Base-by-base conservation (phyloP, 2,888 invertebrate species). In the Crocallis elinguaria region DNA sequence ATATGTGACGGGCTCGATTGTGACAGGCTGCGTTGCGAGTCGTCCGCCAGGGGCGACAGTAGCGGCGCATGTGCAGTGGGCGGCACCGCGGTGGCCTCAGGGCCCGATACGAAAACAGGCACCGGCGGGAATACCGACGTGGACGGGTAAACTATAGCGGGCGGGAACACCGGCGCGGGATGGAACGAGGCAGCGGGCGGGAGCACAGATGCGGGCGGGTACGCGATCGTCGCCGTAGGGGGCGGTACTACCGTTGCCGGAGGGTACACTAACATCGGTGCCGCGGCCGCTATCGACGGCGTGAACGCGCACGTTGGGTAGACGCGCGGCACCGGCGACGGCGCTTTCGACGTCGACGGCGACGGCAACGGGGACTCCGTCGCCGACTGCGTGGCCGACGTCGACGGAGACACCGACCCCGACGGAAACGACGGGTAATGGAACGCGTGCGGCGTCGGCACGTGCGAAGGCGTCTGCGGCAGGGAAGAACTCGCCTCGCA, bases 1-100 rank as follows among this genome's bases (percentile, higher is more conserved):
- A 82, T 74, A 56, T 79, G 80, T 49, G 85, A 84, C 55, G 86
- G 85, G 95, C 82, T 97, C 95, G 97, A 94, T 95, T 92, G 96
- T 94, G 76, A 96, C 95, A 96, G 96, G 23, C 23, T 13, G 95
- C 86, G 96, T 0, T 56, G 30, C 5, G 50, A 38, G 21, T 54
- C 57, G 13, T 44, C 37, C 2, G 27, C 23, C 1, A 29, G 49
- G 2, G 58, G 52, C 6, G 56, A 46, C 2, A 37, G n/a, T 0
- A 14, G 6, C 2, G 41, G 16, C 1, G 94, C 89, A 96, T 95
- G 68, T 5, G 21, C 3, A 4, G 23, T 12, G 11, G 35, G n/a
- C 2, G 11, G 19, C 4, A 27, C 25, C 1, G 41, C 33, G 8
- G 27, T 29, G 0, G 42, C 49, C 14, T 27, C 14, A 6, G 46